Evolutionary conservation across 2,113 vertebrate species (phyloP), one percentile per base, ranked within the genome.

Genomic region (Calyptomena viridis): DNA sequence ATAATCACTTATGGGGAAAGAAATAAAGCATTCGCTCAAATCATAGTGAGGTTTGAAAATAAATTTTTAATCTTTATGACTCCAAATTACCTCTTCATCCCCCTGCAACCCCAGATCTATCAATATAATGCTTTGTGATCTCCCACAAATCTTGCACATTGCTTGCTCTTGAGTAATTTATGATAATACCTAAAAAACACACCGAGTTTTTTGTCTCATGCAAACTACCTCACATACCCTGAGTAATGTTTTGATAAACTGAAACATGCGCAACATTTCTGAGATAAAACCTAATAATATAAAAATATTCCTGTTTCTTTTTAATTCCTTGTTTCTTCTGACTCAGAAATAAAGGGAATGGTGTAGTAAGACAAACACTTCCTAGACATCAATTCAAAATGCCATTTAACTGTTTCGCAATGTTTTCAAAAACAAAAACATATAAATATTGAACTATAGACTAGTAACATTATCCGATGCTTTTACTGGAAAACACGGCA

Each of bases 401-500:
- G 35, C 37, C 72, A 75, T 52, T 92, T 64, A 87, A 63, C 8
- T 60, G n/a, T 52, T 84, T 44, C 47, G 39, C 40, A 81, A 8
- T 25, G 37, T 8, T 67, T 87, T 71, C 55, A 28, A 93, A 92
- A 67, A 71, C 4, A 81, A 23, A 60, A 50, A 91, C 31, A 74
- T 18, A 82, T 27, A 74, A 92, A 88, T 50, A 55, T 59, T 91
- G 59, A 84, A 95, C 94, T 16, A 93, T 60, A 94, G 72, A 83
- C 59, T 66, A 87, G 77, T 59, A 88, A 76, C 44, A 92, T 69
- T 87, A 93, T 87, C 74, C 62, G 89, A 83, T 84, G 87, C 74
- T 93, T 96, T 96, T 95, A 93, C 83, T 84, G 59, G 94, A 96
- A 97, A 94, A 93, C 20, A 82, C 90, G 52, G 83, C 46, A 94